Base-by-base conservation (phyloP, 2,888 invertebrate species). In the Bursaphelenchus okinawaensis region DNA sequence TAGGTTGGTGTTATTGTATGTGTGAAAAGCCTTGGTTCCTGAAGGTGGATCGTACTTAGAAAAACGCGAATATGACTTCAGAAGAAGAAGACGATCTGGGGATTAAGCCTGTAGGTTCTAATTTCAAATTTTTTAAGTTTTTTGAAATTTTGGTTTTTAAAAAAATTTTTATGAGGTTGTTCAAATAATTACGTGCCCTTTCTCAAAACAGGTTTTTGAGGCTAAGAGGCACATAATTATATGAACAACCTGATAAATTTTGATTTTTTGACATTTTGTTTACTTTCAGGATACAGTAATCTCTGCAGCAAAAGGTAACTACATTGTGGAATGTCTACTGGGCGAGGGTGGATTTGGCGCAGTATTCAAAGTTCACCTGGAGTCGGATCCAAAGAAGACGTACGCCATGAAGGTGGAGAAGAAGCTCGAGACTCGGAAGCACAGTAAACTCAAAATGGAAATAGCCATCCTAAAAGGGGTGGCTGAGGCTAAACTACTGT, bases 381-480 rank as follows among this genome's bases (percentile, higher is more conserved):
- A 69, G 27, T 55, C 68, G 22, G 68, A 75, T 52, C 70, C 69
- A 27, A 67, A 54, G n/a, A 26, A 29, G 16, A 52, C 23, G 29
- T 75, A 62, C 58, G 78, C 77, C 61, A 75, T 78, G 75, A 78
- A 78, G 52, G 73, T 77, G 23, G 78, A 78, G 62, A 72, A 69
- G 63, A 78, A 78, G 62, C 28, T 72, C n/a, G 73, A 72, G 54
- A 71, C 55, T 16, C 54, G 73, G 23, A 68, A 67, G 50, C 72
- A 76, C 52, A 73, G 73, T 16, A 77, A 76, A 54, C 71, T 77
- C 6, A 77, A 76, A 54, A 77, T 77, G 77, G 77, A 77, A 67
- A 64, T 73, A 22, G 31, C 66, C 16, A 66, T 65, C 31, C 20
- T 57, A 8, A 66, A 55, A 52, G 64, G 24, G 12, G 40, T 67